Percentiles rank a stretch among this genome's conserved stretches.
Evolutionary conservation across 2,888 invertebrate species (phyloP).

Genomic region (Rambutsinella grinnellia): DNA sequence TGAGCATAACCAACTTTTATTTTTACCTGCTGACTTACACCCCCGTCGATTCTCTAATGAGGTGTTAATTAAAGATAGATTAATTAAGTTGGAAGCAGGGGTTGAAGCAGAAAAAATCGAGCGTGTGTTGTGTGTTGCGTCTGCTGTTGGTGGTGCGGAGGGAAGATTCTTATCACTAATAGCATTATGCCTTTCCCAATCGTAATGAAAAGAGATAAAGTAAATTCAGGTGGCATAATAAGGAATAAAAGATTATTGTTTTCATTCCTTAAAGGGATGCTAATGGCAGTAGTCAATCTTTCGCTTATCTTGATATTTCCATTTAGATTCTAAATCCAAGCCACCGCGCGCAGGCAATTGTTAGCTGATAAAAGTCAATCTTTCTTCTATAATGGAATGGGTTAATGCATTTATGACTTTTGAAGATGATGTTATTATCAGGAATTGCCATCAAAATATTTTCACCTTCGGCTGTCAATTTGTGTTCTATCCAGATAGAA

Average conservation of each 20-base stretch:
- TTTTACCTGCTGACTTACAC: slow-evolving; percentile 11
- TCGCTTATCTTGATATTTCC: no score
- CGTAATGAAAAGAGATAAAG: slow-evolving; percentile 25
- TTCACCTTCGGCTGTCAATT: slow-evolving; percentile 66
- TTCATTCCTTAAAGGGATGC: slow-evolving; percentile 41
- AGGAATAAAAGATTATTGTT: slow-evolving; percentile 28
- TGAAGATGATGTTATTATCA: no score
- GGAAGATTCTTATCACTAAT: background rate
- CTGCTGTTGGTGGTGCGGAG: background rate
- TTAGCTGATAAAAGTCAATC: no score
- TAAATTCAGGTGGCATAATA: slow-evolving; percentile 51
- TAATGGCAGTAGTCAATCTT: slow-evolving; percentile 48
- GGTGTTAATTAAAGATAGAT: slow-evolving; percentile 66
- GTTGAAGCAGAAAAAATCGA: slow-evolving; percentile 25
- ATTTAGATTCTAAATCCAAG: no score
- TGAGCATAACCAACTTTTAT: background rate
- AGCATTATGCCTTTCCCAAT: no score
- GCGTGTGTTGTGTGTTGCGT: slow-evolving; percentile 62
- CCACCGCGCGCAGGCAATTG: no score
- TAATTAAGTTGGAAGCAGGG: slow-evolving; percentile 59
- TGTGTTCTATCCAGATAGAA: slow-evolving; percentile 40
- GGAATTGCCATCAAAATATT: slow-evolving; percentile 63
- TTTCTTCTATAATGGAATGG: no score
- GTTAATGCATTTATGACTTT: no score
- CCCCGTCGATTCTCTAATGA: slow-evolving; percentile 64